Percentiles rank a stretch among this genome's conserved stretches.
phyloP scores from a whole-genome alignment of 1,140 invertebrate species.

The Calephelis nemesis region DNA sequence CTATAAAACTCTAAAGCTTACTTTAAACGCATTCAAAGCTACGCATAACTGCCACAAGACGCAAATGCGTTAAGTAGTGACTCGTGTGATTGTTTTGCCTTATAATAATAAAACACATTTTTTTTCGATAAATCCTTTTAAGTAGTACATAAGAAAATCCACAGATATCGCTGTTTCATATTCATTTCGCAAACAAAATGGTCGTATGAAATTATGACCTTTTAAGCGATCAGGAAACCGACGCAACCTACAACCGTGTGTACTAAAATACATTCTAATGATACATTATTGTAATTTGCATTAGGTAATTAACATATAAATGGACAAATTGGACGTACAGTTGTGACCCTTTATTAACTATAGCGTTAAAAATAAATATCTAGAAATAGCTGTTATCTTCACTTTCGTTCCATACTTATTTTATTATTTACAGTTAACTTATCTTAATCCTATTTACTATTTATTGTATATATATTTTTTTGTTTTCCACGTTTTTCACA shows the following conservation, averaged over 20 bases:
- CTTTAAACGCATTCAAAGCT: too few relatives aligned
- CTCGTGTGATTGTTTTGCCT: too few relatives aligned
- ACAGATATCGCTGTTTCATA: too few relatives aligned
- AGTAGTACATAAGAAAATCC: too few relatives aligned
- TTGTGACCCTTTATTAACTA: conserved; percentile 68
- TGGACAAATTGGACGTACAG: conserved; percentile 78
- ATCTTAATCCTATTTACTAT: conserved; percentile 47
- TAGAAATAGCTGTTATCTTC: conserved; percentile 55
- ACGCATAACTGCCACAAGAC: too few relatives aligned
- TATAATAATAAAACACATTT: too few relatives aligned
- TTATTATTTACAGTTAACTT: conserved; percentile 44
- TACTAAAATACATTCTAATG: conserved; percentile 71
- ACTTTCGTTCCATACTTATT: conserved; percentile 67
- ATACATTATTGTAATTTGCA: conserved; percentile 78
- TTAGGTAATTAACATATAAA: conserved; percentile 76
- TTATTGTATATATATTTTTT: conserved; percentile 34
- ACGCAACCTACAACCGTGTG: conserved; percentile 38
- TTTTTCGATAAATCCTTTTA: too few relatives aligned
- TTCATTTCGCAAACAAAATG: too few relatives aligned
- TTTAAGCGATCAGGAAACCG: conserved; percentile 24
- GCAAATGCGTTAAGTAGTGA: too few relatives aligned
- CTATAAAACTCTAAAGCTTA: too few relatives aligned
- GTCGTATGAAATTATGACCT: too few relatives aligned
- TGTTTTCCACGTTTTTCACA: conserved; percentile 11
- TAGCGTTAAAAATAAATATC: conserved; percentile 61